Conservation (phyloP, 2,113 vertebrate genomes). For the Hippocampus comes region DNA sequence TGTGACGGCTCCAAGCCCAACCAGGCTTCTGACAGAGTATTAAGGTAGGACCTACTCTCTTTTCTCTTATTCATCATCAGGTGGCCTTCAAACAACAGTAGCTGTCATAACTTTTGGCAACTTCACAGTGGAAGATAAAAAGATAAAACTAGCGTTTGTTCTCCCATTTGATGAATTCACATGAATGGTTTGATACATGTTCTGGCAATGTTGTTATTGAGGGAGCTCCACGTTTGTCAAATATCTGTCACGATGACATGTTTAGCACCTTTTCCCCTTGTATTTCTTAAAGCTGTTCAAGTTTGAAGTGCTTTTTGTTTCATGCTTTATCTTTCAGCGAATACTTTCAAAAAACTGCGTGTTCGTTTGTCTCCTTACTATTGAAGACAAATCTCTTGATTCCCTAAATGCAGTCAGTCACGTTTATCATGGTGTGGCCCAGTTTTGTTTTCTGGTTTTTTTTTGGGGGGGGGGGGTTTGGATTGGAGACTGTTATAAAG, state of each 20-base stretch:
- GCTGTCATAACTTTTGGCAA: neutral
- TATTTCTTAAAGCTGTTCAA: constrained; percentile 23
- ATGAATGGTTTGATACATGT: constrained; percentile 1
- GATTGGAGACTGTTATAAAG: constrained; percentile 39
- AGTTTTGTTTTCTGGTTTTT: constrained; percentile 21
- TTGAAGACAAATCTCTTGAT: constrained; percentile 45
- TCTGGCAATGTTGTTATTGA: neutral
- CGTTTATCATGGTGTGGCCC: constrained; percentile 38
- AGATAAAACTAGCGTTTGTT: neutral
- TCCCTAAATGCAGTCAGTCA: constrained; percentile 40
- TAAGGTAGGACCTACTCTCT: constrained; percentile 81
- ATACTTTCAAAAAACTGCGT: constrained; percentile 33
- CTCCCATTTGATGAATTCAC: constrained; percentile 2
- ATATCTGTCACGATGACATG: constrained; percentile 11
- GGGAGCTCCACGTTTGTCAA: neutral
- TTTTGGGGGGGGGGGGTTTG: constrained; percentile 15
- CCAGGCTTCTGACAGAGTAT: constrained; percentile 93
- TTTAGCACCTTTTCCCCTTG: constrained; percentile 13
- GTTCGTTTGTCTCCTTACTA: constrained; percentile 29
- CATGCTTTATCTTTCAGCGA: constrained; percentile 43
- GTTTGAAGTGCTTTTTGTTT: constrained; percentile 33
- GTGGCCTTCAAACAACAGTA: neutral
- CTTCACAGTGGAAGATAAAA: neutral
- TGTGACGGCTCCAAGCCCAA: constrained; percentile 91
- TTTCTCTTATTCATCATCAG: neutral